Percentiles rank a stretch among this genome's conserved stretches.
phyloP scores from a whole-genome alignment of 2,113 vertebrate genomes.

The Apeltes quadracus region DNA sequence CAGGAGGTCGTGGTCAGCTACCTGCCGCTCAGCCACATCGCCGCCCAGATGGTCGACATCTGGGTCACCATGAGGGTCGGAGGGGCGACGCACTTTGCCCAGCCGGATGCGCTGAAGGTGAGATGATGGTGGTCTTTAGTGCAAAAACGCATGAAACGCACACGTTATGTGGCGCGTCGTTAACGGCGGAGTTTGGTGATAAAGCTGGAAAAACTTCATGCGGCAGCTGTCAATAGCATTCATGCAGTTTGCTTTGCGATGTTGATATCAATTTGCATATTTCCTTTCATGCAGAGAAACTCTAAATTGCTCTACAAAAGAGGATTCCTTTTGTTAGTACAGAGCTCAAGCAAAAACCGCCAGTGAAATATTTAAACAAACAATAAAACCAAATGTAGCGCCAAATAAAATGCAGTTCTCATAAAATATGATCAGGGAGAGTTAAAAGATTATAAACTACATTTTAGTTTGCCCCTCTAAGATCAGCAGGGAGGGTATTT shows the following conservation, averaged over 20 bases:
- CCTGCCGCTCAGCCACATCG: constrained; percentile 93
- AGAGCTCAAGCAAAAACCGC: neutral
- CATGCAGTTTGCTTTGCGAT: neutral
- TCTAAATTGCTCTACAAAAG: neutral
- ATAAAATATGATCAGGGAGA: neutral
- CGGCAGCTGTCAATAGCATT: neutral
- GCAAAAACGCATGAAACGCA: neutral
- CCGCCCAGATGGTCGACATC: constrained; percentile 92
- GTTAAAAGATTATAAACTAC: neutral
- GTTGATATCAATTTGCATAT: neutral
- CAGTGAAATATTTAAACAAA: neutral
- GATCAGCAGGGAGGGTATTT: neutral
- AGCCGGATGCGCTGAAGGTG: constrained; percentile 92
- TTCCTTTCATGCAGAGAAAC: neutral
- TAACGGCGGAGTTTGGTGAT: neutral
- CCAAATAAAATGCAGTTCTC: neutral
- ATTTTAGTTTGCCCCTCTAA: neutral
- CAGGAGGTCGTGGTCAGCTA: constrained; percentile 92
- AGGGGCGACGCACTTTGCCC: constrained; percentile 85
- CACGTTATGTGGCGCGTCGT: neutral
- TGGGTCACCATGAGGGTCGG: constrained; percentile 86
- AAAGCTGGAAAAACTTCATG: neutral
- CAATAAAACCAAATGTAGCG: neutral
- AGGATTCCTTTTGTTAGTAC: neutral
- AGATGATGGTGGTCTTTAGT: constrained; percentile 20